Conservation (phyloP, 2,797 vertebrate species). For the Falco naumanni region DNA sequence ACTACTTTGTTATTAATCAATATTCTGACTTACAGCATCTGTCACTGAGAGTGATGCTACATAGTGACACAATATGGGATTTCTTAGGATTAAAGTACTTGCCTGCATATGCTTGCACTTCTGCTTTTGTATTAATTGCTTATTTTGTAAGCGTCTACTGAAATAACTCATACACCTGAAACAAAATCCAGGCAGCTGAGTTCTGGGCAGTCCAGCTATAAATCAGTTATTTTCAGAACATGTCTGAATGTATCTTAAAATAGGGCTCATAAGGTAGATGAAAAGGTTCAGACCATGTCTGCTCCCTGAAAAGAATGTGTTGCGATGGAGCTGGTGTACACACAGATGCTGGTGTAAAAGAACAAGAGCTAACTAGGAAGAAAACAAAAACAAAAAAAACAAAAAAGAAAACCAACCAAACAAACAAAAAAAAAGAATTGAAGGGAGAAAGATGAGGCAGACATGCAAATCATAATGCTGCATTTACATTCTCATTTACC, state of each 20-base stretch:
- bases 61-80: background rate
- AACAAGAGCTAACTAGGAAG: background rate
- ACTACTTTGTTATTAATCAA: conserved; percentile 22
- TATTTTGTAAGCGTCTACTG: background rate
- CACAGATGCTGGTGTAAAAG: background rate
- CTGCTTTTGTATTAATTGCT: conserved; percentile 32
- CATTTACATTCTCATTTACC: background rate
- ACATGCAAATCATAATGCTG: background rate
- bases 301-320: background rate
- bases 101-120: background rate
- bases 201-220: background rate
- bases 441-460: background rate
- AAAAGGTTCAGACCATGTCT: background rate
- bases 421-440: background rate
- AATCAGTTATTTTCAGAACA: background rate
- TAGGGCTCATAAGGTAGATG: background rate
- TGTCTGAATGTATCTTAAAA: background rate
- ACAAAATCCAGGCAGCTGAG: background rate
- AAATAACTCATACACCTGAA: background rate
- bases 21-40: conserved; percentile 13
- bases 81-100: background rate
- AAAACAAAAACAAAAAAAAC: background rate
- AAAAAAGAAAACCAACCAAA: background rate
- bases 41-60: background rate
- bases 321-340: background rate